Percentiles rank a stretch among this genome's conserved stretches.
Conservation (phyloP, 2,113 vertebrate species). For the Strigops habroptila region DNA sequence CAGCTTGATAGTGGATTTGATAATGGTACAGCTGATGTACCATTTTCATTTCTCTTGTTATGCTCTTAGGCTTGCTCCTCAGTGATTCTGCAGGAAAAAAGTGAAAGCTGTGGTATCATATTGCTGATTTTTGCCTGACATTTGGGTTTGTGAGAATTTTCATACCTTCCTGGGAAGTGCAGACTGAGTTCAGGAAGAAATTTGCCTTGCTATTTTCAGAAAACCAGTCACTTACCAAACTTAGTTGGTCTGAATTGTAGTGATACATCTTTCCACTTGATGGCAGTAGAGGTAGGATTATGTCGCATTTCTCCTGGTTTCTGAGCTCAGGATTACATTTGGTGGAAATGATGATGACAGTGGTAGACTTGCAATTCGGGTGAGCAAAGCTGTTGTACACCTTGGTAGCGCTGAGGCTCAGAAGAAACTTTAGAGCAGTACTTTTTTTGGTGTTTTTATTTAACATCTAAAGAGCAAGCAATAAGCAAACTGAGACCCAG, state of each 20-base stretch:
- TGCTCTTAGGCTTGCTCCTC: not conserved
- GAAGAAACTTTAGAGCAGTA: not conserved
- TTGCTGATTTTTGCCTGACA: not conserved
- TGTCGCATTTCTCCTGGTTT: not conserved
- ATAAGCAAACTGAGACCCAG: not conserved
- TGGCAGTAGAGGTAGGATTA: conserved; percentile 44
- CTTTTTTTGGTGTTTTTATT: not conserved
- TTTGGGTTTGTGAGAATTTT: not conserved
- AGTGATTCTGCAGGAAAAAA: not conserved
- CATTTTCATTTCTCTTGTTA: not conserved
- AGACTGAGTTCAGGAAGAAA: not conserved
- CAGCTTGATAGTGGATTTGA: not conserved
- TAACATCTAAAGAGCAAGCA: not conserved
- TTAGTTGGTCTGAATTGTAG: not conserved
- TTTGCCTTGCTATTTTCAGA: not conserved
- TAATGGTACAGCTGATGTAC: not conserved
- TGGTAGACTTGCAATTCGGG: not conserved
- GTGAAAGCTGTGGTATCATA: not conserved
- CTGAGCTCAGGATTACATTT: not conserved
- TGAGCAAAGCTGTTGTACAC: not conserved
- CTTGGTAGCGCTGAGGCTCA: not conserved
- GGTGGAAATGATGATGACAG: not conserved
- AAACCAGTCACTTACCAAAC: not conserved
- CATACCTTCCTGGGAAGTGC: not conserved
- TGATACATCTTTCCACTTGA: conserved; percentile 45